Conservation (phyloP, 2,113 vertebrate genomes). For the Clupea harengus region DNA sequence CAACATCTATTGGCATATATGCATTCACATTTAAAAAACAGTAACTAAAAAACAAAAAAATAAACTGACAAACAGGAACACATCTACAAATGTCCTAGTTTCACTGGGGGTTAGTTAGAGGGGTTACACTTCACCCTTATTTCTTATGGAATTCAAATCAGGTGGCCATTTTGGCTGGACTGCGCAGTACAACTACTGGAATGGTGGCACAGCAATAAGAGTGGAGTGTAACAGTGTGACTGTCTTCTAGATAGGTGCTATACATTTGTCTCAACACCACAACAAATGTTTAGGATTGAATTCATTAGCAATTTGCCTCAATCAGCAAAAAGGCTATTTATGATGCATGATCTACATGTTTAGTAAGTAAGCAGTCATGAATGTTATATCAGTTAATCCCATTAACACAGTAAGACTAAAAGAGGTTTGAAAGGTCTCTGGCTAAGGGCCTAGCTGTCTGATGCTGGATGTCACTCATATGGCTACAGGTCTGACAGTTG, state of each 20-base stretch:
- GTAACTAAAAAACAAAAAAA: constrained; percentile 75
- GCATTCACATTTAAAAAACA: constrained; percentile 79
- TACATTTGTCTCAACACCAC: constrained; percentile 43
- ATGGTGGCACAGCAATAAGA: constrained; percentile 43
- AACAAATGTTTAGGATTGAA: constrained; percentile 38
- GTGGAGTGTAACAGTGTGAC: constrained; percentile 56
- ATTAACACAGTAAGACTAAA: not conserved
- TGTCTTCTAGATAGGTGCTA: constrained; percentile 62
- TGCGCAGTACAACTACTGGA: not conserved
- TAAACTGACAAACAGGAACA: constrained; percentile 78
- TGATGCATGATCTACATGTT: constrained; percentile 26
- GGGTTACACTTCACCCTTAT: constrained; percentile 64
- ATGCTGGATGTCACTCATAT: not conserved
- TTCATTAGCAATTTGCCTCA: constrained; percentile 43
- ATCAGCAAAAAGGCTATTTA: constrained; percentile 30
- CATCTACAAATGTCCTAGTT: constrained; percentile 69
- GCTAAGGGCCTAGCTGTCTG: not conserved
- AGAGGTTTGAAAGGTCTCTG: not conserved
- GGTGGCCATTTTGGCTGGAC: constrained; percentile 36
- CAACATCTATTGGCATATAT: constrained; percentile 89
- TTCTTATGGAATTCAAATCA: constrained; percentile 24
- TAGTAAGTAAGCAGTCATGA: constrained; percentile 14
- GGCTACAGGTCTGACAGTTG: not conserved
- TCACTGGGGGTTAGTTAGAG: constrained; percentile 68
- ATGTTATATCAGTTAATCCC: not conserved